Evolutionary conservation across 30 jellyfish, hydroid and myxozoan genomes (phyloP), one percentile per base, ranked within the genome.

Genomic region (Aurelia coerulea): DNA sequence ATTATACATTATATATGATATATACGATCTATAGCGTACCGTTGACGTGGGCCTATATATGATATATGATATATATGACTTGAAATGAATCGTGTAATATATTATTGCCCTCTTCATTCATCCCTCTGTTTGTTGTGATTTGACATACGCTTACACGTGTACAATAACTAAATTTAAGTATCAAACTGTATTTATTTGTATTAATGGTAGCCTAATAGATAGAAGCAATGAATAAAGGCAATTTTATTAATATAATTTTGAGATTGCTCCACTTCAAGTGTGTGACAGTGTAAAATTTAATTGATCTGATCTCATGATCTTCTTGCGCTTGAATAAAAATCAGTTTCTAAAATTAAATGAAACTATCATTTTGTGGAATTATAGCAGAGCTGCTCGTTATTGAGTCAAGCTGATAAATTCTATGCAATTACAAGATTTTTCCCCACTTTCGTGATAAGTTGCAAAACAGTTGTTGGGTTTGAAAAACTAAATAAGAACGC

Each of bases 361-460:
- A 37, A 29, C 67, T 58, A 70, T 72, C 92, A 58, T 51, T 84
- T 84, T 65, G n/a, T 17, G 83, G 71, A 39, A 84, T 59, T 74
- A 69, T 17, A 67, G 68, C 58, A 56, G n/a, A 11, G 76, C 77
- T 39, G 62, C 81, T 63, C 76, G 84, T 74, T 74, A 62, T 66
- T 77, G 70, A 65, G 84, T 34, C 29, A 74, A 19, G 35, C 65
- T 74, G 93, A 84, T 84, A 84, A 84, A 16, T 64, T 68, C 59
- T 59, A 84, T 74, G 78, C 23, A 74, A 84, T 84, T 84, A 73
- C 76, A 33, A 84, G 79, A 75, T 84, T 84, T 84, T 56, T 35
- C 77, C 70, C 88, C 82, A 53, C 69, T 81, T 73, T 84, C 93
- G 93, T 84, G 93, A 73, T 84, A 73, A 50, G 78, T 65, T 33